Evolutionary conservation across 2,888 invertebrate species (phyloP).

Genomic region (Geophilus truncorum): DNA sequence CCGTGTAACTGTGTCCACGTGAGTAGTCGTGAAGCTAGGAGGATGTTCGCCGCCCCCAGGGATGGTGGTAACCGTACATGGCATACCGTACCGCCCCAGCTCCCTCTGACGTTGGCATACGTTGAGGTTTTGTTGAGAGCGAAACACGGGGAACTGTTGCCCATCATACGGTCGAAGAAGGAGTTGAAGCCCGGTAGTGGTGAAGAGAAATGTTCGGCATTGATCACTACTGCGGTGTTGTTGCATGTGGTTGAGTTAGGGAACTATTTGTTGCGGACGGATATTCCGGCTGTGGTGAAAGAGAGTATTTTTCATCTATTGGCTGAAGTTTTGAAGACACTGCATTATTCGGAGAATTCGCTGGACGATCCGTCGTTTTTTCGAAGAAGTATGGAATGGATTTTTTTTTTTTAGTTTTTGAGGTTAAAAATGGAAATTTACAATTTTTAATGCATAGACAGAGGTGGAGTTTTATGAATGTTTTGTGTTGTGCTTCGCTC

Average conservation of each 20-base stretch:
- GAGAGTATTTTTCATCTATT: conserved; percentile 47
- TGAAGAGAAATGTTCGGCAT: conserved; percentile 35
- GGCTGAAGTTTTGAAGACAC: conserved; percentile 45
- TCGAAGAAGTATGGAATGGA: no score
- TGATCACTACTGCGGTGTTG: conserved; percentile 44
- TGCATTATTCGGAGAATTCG: conserved; percentile 39
- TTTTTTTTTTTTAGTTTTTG: no score
- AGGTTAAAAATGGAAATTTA: no score
- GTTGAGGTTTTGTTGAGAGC: conserved; percentile 47
- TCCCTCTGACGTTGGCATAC: conserved; percentile 47
- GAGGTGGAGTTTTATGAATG: no score
- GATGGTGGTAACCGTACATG: conserved; percentile 46
- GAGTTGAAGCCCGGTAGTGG: no score
- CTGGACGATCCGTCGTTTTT: conserved; percentile 40
- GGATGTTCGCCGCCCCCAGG: conserved; percentile 45
- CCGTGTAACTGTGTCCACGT: conserved; percentile 46
- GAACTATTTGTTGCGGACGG: conserved; percentile 45
- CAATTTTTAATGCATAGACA: no score
- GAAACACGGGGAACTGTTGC: conserved; percentile 40
- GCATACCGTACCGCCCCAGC: conserved; percentile 48
- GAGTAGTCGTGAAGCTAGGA: conserved; percentile 45
- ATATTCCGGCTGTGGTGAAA: conserved; percentile 46
- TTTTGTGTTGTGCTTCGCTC: no score
- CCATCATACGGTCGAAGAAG: no score
- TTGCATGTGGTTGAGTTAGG: conserved; percentile 45